Evolutionary conservation across 2,888 invertebrate species (phyloP), one percentile per base, ranked within the genome.

Genomic region (Volucella bombylans): DNA sequence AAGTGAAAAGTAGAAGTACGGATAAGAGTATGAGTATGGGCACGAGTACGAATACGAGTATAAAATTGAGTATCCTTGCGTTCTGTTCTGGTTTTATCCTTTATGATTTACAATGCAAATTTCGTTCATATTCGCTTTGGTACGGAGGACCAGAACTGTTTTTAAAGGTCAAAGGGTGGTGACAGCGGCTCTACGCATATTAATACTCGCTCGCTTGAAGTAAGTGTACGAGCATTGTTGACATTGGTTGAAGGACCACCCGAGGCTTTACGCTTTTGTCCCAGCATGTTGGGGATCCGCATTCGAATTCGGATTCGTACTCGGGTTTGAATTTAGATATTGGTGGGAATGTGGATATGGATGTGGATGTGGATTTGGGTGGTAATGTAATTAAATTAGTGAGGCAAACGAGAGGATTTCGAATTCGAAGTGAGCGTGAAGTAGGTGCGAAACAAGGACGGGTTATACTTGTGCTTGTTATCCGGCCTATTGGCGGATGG

Each of bases 101-200:
- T 31, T 62, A 49, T 65, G 73, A 69, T 76, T 81, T 71, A 76
- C 64, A 76, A 76, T 81, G 69, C 49, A 81, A 81, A 81, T 74
- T 69, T 57, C 43, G n/a, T 68, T 43, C 39, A 18, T 3, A 64
- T 69, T 74, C 59, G 43, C 47, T 38, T 15, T 38, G n/a, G 41
- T 54, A 14, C 38, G 31, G 15, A 8, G 15, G 45, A 11, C 14
- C 23, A n/a, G n/a, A n/a, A n/a, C n/a, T n/a, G 18, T 10, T 59
- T 77, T 14, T 12, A 71, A 83, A 83, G 83, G 83, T 79, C 83
- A 79, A 47, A 68, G 43, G 50, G 49, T 79, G 65, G 65, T 6
- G 31, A 6, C 31, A 31, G 31, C 6, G 6, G 31, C 54, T 61
- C 65, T 15, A 71, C 74, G 69, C 69, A 83, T 76, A 83, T 83